Percentiles rank a stretch among this genome's conserved stretches.
phyloP scores from a whole-genome alignment of 2,888 invertebrate species.

The Trachelus troglodyta region DNA sequence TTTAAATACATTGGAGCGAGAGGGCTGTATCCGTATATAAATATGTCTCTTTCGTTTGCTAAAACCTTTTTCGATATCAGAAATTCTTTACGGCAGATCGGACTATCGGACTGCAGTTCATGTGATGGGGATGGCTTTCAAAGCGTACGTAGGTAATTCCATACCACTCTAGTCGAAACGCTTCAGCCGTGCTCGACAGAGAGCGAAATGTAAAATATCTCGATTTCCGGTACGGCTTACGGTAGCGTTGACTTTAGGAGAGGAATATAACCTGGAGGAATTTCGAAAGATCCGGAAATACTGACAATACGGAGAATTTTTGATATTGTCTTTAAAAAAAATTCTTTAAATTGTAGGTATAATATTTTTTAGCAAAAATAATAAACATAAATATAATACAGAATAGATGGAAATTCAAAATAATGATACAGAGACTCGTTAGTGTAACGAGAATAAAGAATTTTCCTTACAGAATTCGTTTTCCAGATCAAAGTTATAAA shows the following conservation, averaged over 20 bases:
- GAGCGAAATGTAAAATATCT: background rate
- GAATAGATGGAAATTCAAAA: no score
- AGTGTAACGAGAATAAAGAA: background rate
- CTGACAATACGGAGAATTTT: background rate
- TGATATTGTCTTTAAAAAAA: background rate
- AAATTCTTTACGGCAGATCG: background rate
- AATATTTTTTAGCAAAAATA: no score
- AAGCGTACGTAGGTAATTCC: background rate
- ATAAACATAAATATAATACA: no score
- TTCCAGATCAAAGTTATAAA: background rate
- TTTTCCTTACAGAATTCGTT: background rate
- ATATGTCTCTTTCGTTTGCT: background rate
- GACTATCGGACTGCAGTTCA: background rate
- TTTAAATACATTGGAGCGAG: background rate
- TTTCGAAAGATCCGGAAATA: background rate
- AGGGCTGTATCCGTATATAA: background rate
- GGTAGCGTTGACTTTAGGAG: background rate
- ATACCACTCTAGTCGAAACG: background rate
- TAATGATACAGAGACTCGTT: no score
- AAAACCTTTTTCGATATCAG: background rate
- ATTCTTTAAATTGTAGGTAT: no score
- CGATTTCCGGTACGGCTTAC: background rate
- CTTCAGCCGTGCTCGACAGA: background rate
- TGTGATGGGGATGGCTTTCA: background rate
- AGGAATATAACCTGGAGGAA: background rate